phyloP scores from a whole-genome alignment of 2,797 vertebrate genomes.

The Carduelis carduelis region DNA sequence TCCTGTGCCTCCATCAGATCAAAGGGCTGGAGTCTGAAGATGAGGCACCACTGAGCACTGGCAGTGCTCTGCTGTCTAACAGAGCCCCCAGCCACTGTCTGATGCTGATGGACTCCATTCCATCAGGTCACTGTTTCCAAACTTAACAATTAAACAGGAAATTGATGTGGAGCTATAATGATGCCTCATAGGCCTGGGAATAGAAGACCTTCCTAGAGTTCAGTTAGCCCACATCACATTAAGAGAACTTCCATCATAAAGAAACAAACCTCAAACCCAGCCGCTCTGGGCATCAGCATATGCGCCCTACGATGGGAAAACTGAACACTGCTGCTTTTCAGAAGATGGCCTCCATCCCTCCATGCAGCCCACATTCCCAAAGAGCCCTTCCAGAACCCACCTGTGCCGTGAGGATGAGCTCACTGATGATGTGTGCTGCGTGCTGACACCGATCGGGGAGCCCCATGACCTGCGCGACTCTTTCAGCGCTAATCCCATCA shows the following conservation, averaged over 20 bases:
- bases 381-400: constrained; percentile 65
- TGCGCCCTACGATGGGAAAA: not conserved
- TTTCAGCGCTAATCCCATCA: constrained; percentile 92
- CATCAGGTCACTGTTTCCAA: not conserved
- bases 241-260: not conserved
- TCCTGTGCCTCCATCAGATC: not conserved
- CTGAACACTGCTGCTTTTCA: not conserved
- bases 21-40: not conserved
- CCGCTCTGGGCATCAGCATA: not conserved
- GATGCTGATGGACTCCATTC: not conserved
- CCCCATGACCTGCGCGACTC: constrained; percentile 96
- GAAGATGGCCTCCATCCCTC: not conserved
- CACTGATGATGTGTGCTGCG: constrained; percentile 92
- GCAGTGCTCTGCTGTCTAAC: not conserved
- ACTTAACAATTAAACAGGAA: not conserved
- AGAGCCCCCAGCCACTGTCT: not conserved
- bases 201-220: not conserved
- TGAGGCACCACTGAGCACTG: not conserved
- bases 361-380: accelerated
- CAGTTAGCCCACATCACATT: not conserved
- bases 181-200: not conserved
- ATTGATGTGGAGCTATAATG: not conserved
- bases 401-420: constrained; percentile 96
- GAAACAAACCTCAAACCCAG: not conserved
- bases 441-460: constrained; percentile 95